A percentile compares a stretch with the other conserved stretches of the same genome.
phyloP scores from a whole-genome alignment of 1,140 invertebrate species.

The Melitaea cinxia region DNA sequence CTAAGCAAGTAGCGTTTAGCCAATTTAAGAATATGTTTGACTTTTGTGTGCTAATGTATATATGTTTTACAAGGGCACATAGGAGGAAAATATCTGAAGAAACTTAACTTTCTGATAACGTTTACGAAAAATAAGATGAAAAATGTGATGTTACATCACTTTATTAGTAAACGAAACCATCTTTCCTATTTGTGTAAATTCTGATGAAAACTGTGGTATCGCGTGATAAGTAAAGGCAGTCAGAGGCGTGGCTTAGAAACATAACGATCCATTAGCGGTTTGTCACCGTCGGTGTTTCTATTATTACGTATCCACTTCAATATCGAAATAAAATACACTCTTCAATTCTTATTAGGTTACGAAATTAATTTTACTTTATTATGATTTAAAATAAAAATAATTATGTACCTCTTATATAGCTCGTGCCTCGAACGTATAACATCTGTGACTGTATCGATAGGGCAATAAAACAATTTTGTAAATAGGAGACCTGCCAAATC shows the following conservation, averaged over 20 bases:
- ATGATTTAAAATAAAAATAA: background rate
- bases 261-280: conserved; percentile 3
- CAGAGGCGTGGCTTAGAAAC: background rate
- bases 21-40: background rate
- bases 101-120: background rate
- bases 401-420: background rate
- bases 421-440: background rate
- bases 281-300: background rate
- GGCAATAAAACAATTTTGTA: no score
- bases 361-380: background rate
- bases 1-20: background rate
- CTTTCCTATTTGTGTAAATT: background rate
- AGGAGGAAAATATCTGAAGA: background rate
- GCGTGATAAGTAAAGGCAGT: background rate
- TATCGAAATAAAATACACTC: background rate
- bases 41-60: conserved; percentile 1
- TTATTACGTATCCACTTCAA: background rate
- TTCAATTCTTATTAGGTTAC: background rate
- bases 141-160: no score
- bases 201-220: background rate
- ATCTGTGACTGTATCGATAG: background rate
- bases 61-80: background rate
- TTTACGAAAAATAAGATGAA: no score
- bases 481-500: no score
- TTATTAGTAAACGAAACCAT: background rate